A percentile compares a stretch with the other conserved stretches of the same genome.
Conservation (phyloP, 2,113 vertebrate genomes). For the Melanerpes formicivorus region DNA sequence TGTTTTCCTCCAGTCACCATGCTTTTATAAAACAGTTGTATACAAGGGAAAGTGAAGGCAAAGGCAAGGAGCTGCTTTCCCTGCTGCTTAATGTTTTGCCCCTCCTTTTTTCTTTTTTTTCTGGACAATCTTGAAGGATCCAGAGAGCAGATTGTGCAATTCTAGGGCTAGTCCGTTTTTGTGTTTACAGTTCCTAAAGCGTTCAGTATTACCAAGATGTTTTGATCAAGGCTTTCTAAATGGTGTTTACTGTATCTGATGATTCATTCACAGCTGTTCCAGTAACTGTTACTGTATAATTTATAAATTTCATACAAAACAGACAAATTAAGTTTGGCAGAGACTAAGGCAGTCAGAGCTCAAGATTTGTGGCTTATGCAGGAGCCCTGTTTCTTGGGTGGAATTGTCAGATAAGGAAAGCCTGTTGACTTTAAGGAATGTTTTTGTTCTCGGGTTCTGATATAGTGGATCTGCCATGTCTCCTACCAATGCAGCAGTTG, state of each 20-base stretch:
- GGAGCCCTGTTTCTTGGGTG: background rate
- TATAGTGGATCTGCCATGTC: background rate
- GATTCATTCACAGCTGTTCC: constrained; percentile 48
- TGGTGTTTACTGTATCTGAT: constrained; percentile 49
- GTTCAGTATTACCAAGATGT: constrained; percentile 3
- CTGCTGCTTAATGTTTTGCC: background rate
- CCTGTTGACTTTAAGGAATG: background rate
- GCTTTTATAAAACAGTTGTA: background rate
- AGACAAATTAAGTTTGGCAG: constrained; percentile 45
- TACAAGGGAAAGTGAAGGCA: background rate
- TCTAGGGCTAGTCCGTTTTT: background rate
- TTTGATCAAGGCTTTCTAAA: constrained; percentile 21
- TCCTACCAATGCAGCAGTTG: background rate
- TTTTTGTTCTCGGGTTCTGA: background rate
- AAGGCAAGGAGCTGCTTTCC: background rate
- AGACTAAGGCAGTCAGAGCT: background rate
- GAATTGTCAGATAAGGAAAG: background rate
- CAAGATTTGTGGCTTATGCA: background rate
- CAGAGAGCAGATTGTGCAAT: background rate
- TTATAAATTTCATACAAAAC: constrained; percentile 10
- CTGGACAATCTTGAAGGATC: background rate
- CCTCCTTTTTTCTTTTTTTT: background rate
- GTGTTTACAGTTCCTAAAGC: background rate
- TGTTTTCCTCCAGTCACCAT: background rate
- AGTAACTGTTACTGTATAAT: constrained; percentile 25